Conservation (phyloP, 2,797 vertebrate genomes). For the Myotis planiceps region DNA sequence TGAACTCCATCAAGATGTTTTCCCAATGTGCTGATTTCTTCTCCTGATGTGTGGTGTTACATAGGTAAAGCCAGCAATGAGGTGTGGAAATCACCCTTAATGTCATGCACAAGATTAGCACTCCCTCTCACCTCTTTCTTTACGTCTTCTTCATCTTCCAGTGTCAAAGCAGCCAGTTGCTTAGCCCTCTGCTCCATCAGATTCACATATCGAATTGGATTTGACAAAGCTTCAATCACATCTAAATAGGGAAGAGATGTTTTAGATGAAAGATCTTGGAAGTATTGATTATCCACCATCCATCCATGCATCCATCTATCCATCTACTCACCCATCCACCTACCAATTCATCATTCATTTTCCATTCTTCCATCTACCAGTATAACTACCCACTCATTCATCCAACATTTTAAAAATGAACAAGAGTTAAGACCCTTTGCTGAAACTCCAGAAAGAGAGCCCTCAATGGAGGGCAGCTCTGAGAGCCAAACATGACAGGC, state of each 20-base stretch:
- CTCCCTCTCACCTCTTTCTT: conserved; percentile 92
- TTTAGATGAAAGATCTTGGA: conserved; percentile 49
- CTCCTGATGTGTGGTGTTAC: background rate
- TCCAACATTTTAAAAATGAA: background rate
- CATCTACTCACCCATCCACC: background rate
- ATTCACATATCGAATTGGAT: conserved; percentile 97
- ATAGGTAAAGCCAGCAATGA: background rate
- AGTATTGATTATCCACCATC: background rate
- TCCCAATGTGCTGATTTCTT: background rate
- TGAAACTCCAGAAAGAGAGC: background rate
- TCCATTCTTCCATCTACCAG: background rate
- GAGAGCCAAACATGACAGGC: background rate
- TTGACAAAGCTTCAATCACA: conserved; percentile 98
- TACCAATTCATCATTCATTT: background rate
- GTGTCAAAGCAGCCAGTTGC: conserved; percentile 95
- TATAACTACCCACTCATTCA: background rate
- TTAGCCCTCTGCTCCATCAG: conserved; percentile 98
- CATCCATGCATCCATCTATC: background rate
- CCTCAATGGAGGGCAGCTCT: background rate
- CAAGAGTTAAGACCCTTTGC: background rate
- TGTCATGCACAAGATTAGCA: background rate
- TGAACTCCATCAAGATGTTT: background rate
- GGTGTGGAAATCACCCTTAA: background rate
- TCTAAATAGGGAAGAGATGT: conserved; percentile 86
- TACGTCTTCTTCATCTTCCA: conserved; percentile 96